Evolutionary conservation across 2,797 vertebrate species (phyloP).

Genomic region (Antrozous pallidus): DNA sequence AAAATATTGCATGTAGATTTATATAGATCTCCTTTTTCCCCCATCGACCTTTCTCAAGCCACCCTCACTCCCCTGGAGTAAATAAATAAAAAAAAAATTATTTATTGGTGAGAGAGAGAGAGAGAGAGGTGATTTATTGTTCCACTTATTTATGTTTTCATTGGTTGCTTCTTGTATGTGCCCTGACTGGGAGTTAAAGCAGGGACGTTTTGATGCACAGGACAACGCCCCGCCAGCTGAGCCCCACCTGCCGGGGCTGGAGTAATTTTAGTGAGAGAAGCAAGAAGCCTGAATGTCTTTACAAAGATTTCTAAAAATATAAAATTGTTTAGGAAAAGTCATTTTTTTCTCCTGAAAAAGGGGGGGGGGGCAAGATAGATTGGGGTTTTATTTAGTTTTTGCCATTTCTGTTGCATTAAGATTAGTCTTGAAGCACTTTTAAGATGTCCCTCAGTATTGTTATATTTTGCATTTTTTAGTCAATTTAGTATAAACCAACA

Average conservation of each 20-base stretch:
- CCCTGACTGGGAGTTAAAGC: neutral
- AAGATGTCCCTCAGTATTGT: neutral
- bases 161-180: neutral
- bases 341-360: neutral
- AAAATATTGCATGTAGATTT: too few relatives aligned
- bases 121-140: neutral
- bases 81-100: too few relatives aligned
- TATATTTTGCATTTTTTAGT: conserved; percentile 1
- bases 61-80: too few relatives aligned
- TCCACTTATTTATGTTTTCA: neutral
- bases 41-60: too few relatives aligned
- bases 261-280: conserved; percentile 3
- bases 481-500: neutral
- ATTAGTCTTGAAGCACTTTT: neutral
- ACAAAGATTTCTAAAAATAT: conserved; percentile 15
- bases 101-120: too few relatives aligned
- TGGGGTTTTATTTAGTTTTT: conserved; percentile 32
- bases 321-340: neutral
- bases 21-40: too few relatives aligned
- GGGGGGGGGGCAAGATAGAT: neutral
- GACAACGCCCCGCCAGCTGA: too few relatives aligned
- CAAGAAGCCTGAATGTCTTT: neutral
- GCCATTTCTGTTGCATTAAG: neutral
- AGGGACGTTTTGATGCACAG: too few relatives aligned
- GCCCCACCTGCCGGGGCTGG: neutral